Percentiles rank a stretch among this genome's conserved stretches.
Conservation (phyloP, 2,888 invertebrate genomes). For the Lithophane socia region DNA sequence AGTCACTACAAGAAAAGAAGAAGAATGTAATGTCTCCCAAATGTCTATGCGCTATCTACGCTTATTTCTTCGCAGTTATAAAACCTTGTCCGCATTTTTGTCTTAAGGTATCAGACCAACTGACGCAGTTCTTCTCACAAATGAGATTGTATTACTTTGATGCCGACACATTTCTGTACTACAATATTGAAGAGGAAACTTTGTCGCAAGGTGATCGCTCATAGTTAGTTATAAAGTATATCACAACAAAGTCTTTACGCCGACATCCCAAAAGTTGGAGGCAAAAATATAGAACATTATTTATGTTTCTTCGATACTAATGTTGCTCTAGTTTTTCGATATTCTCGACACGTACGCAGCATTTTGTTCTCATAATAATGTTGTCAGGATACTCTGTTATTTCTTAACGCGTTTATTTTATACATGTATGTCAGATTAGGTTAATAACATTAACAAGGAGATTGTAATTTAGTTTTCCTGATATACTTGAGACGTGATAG, state of each 20-base stretch:
- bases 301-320: constrained; percentile 17
- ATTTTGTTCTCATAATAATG: background rate
- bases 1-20: too few relatives aligned
- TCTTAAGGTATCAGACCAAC: background rate
- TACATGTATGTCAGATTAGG: background rate
- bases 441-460: background rate
- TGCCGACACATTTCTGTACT: background rate
- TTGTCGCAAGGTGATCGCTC: constrained; percentile 11
- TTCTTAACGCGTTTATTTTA: background rate
- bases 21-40: background rate
- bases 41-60: background rate
- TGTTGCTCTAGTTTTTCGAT: background rate
- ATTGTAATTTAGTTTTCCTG: background rate
- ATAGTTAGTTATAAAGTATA: constrained; percentile 1
- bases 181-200: constrained; percentile 3
- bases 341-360: constrained; percentile 42
- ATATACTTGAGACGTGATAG: background rate
- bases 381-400: constrained; percentile 4
- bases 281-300: constrained; percentile 20
- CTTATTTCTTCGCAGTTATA: too few relatives aligned
- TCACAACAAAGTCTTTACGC: constrained; percentile 7
- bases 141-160: background rate
- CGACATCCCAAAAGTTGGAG: constrained; percentile 21
- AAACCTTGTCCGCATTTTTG: background rate
- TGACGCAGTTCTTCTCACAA: background rate